A percentile compares a stretch with the other conserved stretches of the same genome.
phyloP scores from a whole-genome alignment of 2,888 invertebrate genomes.

The Cepaea hortensis region DNA sequence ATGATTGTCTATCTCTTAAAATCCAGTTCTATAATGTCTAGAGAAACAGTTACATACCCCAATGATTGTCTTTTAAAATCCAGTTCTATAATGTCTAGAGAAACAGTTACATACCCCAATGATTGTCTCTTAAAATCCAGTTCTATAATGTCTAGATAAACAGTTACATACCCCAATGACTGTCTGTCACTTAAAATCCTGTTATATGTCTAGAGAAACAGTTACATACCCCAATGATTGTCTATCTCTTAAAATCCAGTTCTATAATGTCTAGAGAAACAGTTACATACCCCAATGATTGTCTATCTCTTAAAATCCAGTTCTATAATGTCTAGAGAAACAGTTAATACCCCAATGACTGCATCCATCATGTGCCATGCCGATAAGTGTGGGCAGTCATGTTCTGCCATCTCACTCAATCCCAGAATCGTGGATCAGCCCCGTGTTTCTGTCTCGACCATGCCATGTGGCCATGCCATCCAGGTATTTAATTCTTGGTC shows the following conservation, averaged over 20 bases:
- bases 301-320: conserved; percentile 90
- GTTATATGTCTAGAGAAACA: conserved; percentile 80
- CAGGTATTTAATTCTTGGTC: no score
- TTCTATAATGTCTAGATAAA: conserved; percentile 86
- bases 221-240: background rate
- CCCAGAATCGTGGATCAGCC: no score
- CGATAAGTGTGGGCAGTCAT: no score
- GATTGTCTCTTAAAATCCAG: conserved; percentile 88
- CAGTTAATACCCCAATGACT: background rate
- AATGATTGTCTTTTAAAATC: conserved; percentile 83
- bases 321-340: conserved; percentile 86
- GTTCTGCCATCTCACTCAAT: no score
- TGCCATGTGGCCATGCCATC: no score
- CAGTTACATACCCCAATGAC: background rate
- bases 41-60: background rate
- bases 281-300: background rate
- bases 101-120: background rate
- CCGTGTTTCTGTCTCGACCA: no score
- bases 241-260: no score
- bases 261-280: conserved; percentile 80
- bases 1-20: conserved; percentile 81
- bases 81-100: conserved; percentile 91
- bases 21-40: conserved; percentile 95
- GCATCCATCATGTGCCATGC: no score
- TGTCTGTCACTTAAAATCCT: no score